Percentiles rank a stretch among this genome's conserved stretches.
Conservation (phyloP, 1,140 invertebrate genomes). For the Trinorchestia longiramus region DNA sequence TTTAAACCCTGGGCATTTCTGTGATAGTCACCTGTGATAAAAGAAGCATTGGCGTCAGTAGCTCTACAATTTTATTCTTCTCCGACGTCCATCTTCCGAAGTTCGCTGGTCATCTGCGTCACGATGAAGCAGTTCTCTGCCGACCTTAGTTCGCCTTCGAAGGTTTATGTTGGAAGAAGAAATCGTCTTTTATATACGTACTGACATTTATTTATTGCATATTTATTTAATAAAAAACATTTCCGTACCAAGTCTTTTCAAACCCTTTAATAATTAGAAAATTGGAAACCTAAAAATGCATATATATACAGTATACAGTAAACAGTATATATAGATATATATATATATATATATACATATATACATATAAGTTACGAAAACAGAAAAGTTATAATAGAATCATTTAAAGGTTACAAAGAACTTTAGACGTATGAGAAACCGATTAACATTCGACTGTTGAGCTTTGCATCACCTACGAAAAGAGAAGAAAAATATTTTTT, state of each 20-base stretch:
- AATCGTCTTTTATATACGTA: background rate
- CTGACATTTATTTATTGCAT: conserved; percentile 39
- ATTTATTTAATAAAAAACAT: conserved; percentile 38
- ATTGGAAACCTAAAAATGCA: background rate
- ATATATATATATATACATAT: background rate
- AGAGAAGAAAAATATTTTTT: background rate
- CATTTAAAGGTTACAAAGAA: background rate
- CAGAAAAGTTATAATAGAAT: background rate
- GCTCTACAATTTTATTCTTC: background rate
- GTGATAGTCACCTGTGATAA: conserved; percentile 62
- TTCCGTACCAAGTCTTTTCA: background rate
- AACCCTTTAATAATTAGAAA: background rate
- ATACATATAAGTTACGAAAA: background rate
- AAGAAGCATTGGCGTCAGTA: conserved; percentile 1
- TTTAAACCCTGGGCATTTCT: conserved; percentile 58
- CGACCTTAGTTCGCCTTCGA: background rate
- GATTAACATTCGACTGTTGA: background rate
- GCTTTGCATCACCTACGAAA: background rate
- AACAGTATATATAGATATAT: too few relatives aligned
- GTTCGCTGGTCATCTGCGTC: background rate
- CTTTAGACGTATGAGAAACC: background rate
- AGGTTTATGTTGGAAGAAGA: background rate
- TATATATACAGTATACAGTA: background rate
- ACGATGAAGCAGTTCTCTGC: background rate
- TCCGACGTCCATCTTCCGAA: background rate